Conservation (phyloP, 2,888 invertebrate species). For the Hypsopygia costalis region DNA sequence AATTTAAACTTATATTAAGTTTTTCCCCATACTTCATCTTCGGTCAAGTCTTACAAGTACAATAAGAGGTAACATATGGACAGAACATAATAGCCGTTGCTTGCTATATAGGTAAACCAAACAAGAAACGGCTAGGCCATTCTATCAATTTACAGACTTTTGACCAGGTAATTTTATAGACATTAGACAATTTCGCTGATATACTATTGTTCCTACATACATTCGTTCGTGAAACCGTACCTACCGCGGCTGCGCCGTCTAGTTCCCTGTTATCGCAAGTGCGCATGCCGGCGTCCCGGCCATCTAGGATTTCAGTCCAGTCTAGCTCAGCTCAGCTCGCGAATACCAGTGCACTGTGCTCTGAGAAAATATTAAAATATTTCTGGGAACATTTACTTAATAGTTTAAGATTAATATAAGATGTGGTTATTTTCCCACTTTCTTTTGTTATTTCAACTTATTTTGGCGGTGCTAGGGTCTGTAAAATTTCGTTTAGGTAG, state of each 20-base stretch:
- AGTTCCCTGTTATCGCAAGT: not conserved
- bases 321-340: not conserved
- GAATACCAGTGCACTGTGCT: not conserved
- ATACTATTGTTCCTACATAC: too few species aligned
- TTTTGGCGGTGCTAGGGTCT: slow-evolving; percentile 20
- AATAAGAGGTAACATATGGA: too few species aligned
- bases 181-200: too few species aligned
- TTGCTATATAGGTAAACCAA: too few species aligned
- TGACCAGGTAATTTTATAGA: slow-evolving; percentile 93
- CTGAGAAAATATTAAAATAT: not conserved
- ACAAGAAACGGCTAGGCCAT: slow-evolving; percentile 91
- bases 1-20: too few species aligned
- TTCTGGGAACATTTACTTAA: too few species aligned
- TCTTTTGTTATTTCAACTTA: slow-evolving; percentile 17
- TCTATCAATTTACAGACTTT: slow-evolving; percentile 86
- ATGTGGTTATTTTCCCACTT: slow-evolving; percentile 18
- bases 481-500: slow-evolving; percentile 54
- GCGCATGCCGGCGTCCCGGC: not conserved
- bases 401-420: too few species aligned
- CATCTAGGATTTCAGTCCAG: too few species aligned
- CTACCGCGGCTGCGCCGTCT: not conserved
- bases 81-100: too few species aligned
- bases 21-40: too few species aligned
- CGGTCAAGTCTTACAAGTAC: too few species aligned
- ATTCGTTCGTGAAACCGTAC: too few species aligned